phyloP scores from a whole-genome alignment of 2,888 invertebrate species.

The Macropis europaea region DNA sequence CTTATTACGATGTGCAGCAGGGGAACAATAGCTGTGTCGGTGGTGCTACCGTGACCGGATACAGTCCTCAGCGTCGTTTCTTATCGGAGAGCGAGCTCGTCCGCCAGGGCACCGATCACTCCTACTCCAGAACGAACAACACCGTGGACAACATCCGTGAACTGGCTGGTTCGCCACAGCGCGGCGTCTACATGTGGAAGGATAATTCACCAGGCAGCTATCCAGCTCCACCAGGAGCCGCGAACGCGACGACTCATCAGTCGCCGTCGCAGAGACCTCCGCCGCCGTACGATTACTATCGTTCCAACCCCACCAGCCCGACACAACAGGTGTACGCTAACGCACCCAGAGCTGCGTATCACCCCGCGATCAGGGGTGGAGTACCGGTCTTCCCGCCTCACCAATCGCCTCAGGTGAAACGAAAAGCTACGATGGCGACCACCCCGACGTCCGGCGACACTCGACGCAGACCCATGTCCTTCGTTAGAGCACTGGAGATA shows the following conservation, averaged over 20 bases:
- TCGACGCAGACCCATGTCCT: constrained; percentile 90
- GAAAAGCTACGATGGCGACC: constrained; percentile 66
- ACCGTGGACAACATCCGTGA: constrained; percentile 93
- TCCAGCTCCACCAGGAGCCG: constrained; percentile 62
- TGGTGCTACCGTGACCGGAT: constrained; percentile 68
- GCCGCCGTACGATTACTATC: constrained; percentile 81
- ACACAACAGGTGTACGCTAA: constrained; percentile 81
- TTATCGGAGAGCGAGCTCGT: constrained; percentile 87
- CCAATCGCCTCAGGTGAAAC: constrained; percentile 75
- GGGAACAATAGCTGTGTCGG: constrained; percentile 72
- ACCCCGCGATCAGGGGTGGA: constrained; percentile 85
- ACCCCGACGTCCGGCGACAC: constrained; percentile 79
- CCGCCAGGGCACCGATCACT: constrained; percentile 81
- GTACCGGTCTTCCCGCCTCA: constrained; percentile 85
- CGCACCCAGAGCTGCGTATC: constrained; percentile 81
- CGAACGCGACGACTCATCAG: constrained; percentile 71
- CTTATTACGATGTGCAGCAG: constrained; percentile 78
- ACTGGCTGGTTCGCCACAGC: constrained; percentile 92
- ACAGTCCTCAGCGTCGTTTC: constrained; percentile 82
- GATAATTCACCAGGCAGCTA: constrained; percentile 87
- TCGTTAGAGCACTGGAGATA: constrained; percentile 94
- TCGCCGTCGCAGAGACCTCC: constrained; percentile 75
- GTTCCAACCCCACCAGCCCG: constrained; percentile 89
- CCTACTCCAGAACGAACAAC: constrained; percentile 86
- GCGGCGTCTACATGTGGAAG: constrained; percentile 90